A percentile compares a stretch with the other conserved stretches of the same genome.
Evolutionary conservation across 2,113 vertebrate genomes (phyloP).

Genomic region (Tyrannus savana): DNA sequence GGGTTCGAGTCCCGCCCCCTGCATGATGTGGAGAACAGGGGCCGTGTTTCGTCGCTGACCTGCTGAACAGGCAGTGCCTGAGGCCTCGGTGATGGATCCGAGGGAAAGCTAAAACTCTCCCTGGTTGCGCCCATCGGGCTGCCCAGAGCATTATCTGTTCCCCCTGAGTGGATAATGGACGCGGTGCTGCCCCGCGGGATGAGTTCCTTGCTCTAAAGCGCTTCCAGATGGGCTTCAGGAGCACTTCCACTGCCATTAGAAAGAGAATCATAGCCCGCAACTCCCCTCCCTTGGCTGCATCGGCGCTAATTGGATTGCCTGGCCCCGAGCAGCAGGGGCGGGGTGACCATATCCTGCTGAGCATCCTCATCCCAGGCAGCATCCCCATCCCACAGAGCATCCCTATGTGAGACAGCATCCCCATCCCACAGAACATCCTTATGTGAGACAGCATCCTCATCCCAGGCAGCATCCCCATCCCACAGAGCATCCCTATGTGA

Average conservation of each 20-base stretch:
- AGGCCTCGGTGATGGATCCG: rapidly evolving
- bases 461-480: background rate
- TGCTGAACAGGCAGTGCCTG: rapidly evolving
- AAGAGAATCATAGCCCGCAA: background rate
- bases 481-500: rapidly evolving
- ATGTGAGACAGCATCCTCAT: background rate
- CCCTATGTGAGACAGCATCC: background rate
- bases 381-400: rapidly evolving
- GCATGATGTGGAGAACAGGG: background rate
- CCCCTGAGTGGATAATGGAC: background rate
- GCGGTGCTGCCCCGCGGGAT: rapidly evolving
- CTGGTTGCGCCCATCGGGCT: background rate
- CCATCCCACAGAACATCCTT: background rate
- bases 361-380: background rate
- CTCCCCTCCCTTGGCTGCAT: background rate
- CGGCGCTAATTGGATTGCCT: background rate
- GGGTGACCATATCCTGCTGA: background rate
- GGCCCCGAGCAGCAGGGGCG: rapidly evolving
- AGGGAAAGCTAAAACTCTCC: background rate
- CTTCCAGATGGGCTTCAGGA: background rate
- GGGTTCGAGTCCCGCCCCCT: background rate
- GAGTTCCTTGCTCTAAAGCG: rapidly evolving
- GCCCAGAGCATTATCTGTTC: rapidly evolving
- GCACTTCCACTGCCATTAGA: background rate
- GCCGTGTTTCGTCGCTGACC: rapidly evolving